Evolutionary conservation across 2,113 vertebrate species (phyloP).

Genomic region (Semicossyphus pulcher): DNA sequence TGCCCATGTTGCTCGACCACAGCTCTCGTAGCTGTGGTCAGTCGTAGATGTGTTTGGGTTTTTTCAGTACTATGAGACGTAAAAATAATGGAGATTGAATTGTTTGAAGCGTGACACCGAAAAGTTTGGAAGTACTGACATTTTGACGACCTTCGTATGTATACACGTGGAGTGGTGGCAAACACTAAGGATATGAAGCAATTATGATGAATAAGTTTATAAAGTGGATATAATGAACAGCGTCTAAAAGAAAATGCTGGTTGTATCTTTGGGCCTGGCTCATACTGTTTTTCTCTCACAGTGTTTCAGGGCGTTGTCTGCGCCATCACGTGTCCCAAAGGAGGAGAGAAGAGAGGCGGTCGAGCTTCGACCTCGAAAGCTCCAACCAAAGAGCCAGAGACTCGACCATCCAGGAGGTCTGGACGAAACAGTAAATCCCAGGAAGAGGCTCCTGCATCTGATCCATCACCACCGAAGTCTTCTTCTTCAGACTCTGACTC

Average conservation of each 20-base stretch:
- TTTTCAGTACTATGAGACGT: no score
- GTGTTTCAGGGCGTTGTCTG: conserved; percentile 87
- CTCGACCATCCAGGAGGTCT: conserved; percentile 86
- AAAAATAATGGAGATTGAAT: no score
- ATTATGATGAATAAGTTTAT: no score
- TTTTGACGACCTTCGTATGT: no score
- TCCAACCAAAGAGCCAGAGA: conserved; percentile 85
- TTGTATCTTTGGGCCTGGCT: background rate
- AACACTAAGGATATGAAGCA: no score
- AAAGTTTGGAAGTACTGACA: no score
- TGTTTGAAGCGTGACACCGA: no score
- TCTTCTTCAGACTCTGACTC: conserved; percentile 84
- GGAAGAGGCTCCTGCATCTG: conserved; percentile 74
- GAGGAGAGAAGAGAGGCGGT: conserved; percentile 90
- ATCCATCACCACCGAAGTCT: conserved; percentile 83
- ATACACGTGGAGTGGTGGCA: no score
- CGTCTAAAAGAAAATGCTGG: background rate
- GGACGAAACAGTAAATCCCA: conserved; percentile 87
- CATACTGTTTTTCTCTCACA: conserved; percentile 57
- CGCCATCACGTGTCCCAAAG: conserved; percentile 89
- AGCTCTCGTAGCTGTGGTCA: no score
- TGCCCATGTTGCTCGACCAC: no score
- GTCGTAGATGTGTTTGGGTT: no score
- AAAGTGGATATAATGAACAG: no score
- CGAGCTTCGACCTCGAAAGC: conserved; percentile 88